Conservation (phyloP, 1,140 invertebrate genomes). For the Cecropterus lyciades region DNA sequence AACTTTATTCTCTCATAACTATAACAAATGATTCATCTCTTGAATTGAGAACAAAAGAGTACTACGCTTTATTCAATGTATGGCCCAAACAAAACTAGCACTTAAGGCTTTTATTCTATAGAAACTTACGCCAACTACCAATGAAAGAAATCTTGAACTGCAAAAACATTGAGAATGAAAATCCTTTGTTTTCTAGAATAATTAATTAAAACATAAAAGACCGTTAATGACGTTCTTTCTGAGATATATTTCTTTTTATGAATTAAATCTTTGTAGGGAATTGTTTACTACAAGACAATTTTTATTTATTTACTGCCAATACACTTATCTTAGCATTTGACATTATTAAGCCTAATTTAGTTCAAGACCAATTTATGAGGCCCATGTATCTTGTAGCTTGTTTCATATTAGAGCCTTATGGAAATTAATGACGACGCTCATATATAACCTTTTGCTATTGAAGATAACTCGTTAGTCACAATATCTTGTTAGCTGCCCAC, state of each 20-base stretch:
- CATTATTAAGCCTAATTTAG: no score
- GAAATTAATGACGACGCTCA: no score
- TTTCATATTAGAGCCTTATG: no score
- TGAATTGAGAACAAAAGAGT: constrained; percentile 16
- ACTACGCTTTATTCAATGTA: constrained; percentile 16
- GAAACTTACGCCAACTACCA: constrained; percentile 33
- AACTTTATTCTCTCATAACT: no score
- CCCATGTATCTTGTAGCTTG: no score
- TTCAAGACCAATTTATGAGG: no score
- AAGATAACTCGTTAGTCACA: no score
- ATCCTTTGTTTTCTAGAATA: constrained; percentile 27
- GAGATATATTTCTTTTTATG: constrained; percentile 5
- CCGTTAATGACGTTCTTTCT: constrained; percentile 21
- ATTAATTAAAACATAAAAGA: constrained; percentile 32
- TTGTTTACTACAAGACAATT: no score
- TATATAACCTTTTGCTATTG: no score
- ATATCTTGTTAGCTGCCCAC: no score
- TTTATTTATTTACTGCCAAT: no score
- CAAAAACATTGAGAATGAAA: constrained; percentile 29
- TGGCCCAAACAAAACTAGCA: constrained; percentile 20
- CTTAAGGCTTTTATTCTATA: constrained; percentile 31
- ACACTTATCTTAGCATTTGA: no score
- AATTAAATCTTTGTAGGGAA: constrained; percentile 1
- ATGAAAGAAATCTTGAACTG: constrained; percentile 31
- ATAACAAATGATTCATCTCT: constrained; percentile 7